These are phyloP conservation scores for Scomber scombrus DNA, from an alignment of 2,113 vertebrate genomes.

Conservation along the genomic window DNA sequence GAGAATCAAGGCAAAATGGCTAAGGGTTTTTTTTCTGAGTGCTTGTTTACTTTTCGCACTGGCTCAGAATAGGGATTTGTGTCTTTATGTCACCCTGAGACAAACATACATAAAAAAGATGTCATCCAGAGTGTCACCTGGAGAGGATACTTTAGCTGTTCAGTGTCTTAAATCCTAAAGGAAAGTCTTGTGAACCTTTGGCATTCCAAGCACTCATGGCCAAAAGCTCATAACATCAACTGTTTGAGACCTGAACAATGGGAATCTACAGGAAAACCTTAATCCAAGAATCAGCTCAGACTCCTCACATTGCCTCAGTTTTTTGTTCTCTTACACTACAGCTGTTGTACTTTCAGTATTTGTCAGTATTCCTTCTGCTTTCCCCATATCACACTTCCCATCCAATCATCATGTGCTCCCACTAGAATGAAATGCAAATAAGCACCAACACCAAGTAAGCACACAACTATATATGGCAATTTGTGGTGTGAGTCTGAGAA, in stretches of 20 bases:
- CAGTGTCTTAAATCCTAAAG: not conserved
- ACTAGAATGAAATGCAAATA: not conserved
- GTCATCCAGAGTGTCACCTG: not conserved
- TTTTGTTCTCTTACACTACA: conserved; percentile 16
- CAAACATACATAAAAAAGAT: conserved; percentile 13
- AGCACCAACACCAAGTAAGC: too few relatives aligned
- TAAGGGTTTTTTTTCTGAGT: conserved; percentile 5
- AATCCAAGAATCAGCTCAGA: not conserved
- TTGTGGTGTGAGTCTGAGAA: too few relatives aligned
- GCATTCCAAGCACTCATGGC: not conserved
- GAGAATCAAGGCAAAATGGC: conserved; percentile 43
- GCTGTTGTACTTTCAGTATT: not conserved
- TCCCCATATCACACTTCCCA: not conserved
- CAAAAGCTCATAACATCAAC: not conserved
- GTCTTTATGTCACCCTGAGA: conserved; percentile 2
- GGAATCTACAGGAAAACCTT: not conserved
- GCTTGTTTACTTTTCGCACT: conserved; percentile 35
- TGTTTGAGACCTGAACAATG: not conserved
- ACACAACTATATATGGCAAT: too few relatives aligned
- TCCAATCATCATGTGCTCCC: not conserved
- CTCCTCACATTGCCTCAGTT: not conserved
- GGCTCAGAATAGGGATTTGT: not conserved
- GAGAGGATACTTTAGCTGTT: not conserved
- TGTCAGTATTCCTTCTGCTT: not conserved
- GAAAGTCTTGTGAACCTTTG: not conserved